Evolutionary conservation across 2,797 vertebrate species (phyloP).

Genomic region (Thalassophryne amazonica): DNA sequence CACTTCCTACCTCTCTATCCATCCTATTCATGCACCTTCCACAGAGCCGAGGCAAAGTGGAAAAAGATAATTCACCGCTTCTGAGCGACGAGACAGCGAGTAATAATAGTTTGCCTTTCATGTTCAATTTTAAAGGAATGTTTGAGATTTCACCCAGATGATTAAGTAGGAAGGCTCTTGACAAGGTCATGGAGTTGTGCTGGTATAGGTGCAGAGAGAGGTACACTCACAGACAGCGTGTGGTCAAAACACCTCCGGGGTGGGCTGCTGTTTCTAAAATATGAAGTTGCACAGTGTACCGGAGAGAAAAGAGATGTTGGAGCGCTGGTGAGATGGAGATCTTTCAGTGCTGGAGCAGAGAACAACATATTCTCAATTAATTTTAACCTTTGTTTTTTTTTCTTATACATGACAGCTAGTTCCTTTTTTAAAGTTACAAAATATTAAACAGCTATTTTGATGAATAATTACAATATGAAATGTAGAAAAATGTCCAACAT

Average conservation of each 20-base stretch:
- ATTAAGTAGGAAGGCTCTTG: slow-evolving; percentile 66
- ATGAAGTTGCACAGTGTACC: slow-evolving; percentile 16
- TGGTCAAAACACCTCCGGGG: slow-evolving; percentile 45
- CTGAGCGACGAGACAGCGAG: slow-evolving; percentile 52
- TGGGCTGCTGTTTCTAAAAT: slow-evolving; percentile 23
- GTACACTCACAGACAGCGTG: slow-evolving; percentile 1
- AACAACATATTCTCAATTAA: no score
- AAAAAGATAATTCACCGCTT: slow-evolving; percentile 63
- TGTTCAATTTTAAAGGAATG: slow-evolving; percentile 72
- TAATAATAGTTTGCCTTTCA: slow-evolving; percentile 76
- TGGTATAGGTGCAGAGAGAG: slow-evolving; percentile 20
- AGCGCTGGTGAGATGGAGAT: no score
- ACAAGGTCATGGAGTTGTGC: slow-evolving; percentile 61
- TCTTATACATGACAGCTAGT: no score
- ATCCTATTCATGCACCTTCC: slow-evolving; percentile 43
- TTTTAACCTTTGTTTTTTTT: no score
- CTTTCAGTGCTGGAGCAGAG: no score
- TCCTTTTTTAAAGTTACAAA: no score
- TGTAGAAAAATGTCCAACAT: no score
- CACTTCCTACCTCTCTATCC: slow-evolving; percentile 31
- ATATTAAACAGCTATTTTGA: no score
- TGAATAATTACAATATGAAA: no score
- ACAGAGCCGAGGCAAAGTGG: slow-evolving; percentile 41
- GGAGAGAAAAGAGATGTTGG: slow-evolving; percentile 4
- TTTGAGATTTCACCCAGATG: slow-evolving; percentile 72